A percentile compares a stretch with the other conserved stretches of the same genome.
phyloP scores from a whole-genome alignment of 2,113 vertebrate species.

The Grammomys dolichurus region DNA sequence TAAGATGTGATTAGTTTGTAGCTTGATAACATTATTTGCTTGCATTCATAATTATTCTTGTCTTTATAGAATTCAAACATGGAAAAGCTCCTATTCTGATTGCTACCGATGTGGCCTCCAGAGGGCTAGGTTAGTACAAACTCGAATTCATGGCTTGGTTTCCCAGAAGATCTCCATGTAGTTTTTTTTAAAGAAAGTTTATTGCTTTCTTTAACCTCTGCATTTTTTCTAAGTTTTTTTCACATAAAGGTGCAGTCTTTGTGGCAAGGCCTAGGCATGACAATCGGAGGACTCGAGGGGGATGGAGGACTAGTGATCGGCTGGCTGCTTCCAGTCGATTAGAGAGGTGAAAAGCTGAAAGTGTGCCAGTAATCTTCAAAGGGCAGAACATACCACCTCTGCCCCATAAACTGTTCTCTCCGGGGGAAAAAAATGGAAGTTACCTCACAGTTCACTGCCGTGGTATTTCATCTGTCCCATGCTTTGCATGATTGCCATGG shows the following conservation, averaged over 20 bases:
- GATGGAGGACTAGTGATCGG: constrained; percentile 99
- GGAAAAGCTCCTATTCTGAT: constrained; percentile 99
- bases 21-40: background rate
- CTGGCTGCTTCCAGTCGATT: constrained; percentile 99
- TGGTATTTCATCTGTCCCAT: constrained; percentile 93
- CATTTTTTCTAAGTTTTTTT: constrained; percentile 99
- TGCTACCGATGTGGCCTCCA: constrained; percentile 98
- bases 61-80: constrained; percentile 95
- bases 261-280: constrained; percentile 99
- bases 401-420: constrained; percentile 96
- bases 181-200: constrained; percentile 98
- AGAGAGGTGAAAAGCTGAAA: constrained; percentile 98
- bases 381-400: constrained; percentile 94
- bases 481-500: constrained; percentile 96
- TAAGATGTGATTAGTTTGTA: background rate
- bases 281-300: constrained; percentile 99
- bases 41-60: background rate
- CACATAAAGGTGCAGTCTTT: constrained; percentile 99
- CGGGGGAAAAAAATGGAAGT: constrained; percentile 86
- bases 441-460: constrained; percentile 95
- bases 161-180: constrained; percentile 87
- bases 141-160: constrained; percentile 83
- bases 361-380: constrained; percentile 99
- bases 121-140: constrained; percentile 98
- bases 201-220: constrained; percentile 99